These are phyloP conservation scores for Tragelaphus strepsiceros DNA, from an alignment of 2,113 vertebrate species.

Conservation along the genomic window DNA sequence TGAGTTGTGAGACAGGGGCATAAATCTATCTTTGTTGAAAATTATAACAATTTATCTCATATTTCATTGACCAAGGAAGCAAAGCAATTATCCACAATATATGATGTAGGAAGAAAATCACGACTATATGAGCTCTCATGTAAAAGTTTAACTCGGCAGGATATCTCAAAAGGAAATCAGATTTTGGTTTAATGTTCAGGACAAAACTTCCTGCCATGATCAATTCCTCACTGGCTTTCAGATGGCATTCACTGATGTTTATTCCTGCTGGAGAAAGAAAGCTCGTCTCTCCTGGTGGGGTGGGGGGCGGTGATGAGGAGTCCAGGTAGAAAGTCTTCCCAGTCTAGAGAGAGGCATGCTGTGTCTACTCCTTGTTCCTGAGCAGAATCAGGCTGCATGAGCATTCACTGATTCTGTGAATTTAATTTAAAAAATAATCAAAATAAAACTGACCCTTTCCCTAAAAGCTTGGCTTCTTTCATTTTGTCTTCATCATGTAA, in stretches of 20 bases:
- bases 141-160: neutral
- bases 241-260: neutral
- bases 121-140: neutral
- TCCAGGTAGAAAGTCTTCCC: neutral
- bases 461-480: neutral
- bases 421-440: neutral
- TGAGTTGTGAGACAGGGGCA: neutral
- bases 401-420: neutral
- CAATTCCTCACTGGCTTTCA: neutral
- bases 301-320: neutral
- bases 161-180: neutral
- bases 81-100: neutral
- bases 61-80: conserved; percentile 7
- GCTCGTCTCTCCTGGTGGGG: neutral
- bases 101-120: neutral
- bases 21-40: neutral
- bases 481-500: neutral
- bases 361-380: neutral
- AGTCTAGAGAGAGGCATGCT: neutral
- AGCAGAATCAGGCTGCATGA: neutral
- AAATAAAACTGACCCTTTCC: neutral
- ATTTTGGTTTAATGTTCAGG: neutral
- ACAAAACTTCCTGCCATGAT: neutral
- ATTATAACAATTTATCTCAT: neutral
- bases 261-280: neutral